Base-by-base conservation (phyloP, 2,888 invertebrate species). In the Zhuqinia jingwanae region DNA sequence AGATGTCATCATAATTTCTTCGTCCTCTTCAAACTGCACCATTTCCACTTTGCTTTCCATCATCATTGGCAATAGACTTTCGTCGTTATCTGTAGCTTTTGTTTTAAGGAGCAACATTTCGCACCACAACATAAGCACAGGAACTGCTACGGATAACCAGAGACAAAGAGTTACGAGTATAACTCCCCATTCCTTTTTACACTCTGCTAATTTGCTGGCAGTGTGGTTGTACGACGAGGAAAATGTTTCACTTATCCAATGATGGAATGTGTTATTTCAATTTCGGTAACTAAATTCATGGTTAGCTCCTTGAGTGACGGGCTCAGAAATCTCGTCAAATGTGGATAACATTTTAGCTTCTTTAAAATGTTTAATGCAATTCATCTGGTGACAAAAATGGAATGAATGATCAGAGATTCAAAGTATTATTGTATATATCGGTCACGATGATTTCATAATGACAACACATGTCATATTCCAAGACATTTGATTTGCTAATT, bases 281-380 rank as follows among this genome's bases (percentile, higher is more conserved):
- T 36, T 77, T 58, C 20, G 36, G 45, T 58, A 77, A 58, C 22
- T 77, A 36, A 76, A 76, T 30, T 76, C 56, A 8, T 76, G 25
- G 8, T 76, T 50, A 75, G 50, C 65, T 27, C 27, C 17, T 22
- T 56, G 42, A 17, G 22, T 27, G 36, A 1, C 25, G 15, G 30
- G 45, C 25, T 78, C 78, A 13, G 50, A 45, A 25, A 78, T 63
- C 17, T 50, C 47, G 30, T 78, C 78, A 27, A 78, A 78, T 47
- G 78, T 65, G 22, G 22, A 27, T 10, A 60, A 36, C 77, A 77
- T 76, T 56, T 75, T 75, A 3, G 2, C 50, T 17, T 10, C 6
- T 17, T 15, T 60, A 27, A 6, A 27, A 60, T 30, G 60, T 1
- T 60, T 27, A 27, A n/a, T 3, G n/a, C n/a, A 53, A n/a, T 53